These are phyloP conservation scores for Sycobia sp. DNA, from an alignment of 1,140 invertebrate genomes.

Conservation along the genomic window DNA sequence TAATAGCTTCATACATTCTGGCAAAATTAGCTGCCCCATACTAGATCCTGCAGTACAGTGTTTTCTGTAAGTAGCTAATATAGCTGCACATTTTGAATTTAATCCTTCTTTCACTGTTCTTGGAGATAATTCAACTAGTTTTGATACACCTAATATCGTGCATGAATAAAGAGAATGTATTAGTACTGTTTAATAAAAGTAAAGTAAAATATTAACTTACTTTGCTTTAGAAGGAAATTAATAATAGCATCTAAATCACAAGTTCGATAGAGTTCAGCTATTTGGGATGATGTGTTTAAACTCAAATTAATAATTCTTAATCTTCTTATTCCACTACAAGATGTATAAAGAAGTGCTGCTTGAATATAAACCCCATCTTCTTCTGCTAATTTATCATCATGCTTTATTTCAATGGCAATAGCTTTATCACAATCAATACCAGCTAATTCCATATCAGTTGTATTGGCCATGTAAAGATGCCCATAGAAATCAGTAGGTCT, in stretches of 20 bases:
- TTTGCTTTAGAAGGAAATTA: conserved; percentile 92
- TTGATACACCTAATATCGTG: conserved; percentile 67
- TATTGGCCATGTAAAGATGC: conserved; percentile 97
- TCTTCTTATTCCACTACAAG: conserved; percentile 84
- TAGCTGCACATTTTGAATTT: conserved; percentile 81
- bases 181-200: neutral
- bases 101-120: conserved; percentile 78
- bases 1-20: conserved; percentile 96
- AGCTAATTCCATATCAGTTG: conserved; percentile 95
- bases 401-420: conserved; percentile 93
- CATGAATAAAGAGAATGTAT: neutral
- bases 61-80: conserved; percentile 90
- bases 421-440: conserved; percentile 83
- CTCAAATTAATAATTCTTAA: conserved; percentile 92
- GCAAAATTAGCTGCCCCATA: conserved; percentile 93
- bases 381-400: conserved; percentile 96
- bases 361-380: conserved; percentile 90
- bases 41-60: conserved; percentile 90
- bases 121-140: conserved; percentile 75
- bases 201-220: conserved; percentile 53
- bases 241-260: conserved; percentile 93
- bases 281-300: conserved; percentile 86
- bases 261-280: conserved; percentile 89
- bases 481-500: conserved; percentile 96
- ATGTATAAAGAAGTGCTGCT: conserved; percentile 93